These are phyloP conservation scores for Drosophila nigritarsus DNA, from an alignment of 2,888 invertebrate genomes.

Conservation along the genomic window DNA sequence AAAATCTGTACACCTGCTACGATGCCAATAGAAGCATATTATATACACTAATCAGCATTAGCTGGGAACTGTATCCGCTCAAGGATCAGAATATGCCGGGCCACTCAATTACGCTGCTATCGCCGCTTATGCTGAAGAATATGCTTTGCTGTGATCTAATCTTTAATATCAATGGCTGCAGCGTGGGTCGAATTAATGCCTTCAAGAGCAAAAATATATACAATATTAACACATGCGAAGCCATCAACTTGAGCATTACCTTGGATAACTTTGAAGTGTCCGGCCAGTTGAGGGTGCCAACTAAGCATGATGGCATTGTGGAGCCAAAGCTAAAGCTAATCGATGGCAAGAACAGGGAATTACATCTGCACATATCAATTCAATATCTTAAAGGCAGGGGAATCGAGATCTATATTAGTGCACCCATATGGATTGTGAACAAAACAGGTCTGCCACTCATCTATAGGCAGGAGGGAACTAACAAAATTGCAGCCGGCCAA, in stretches of 20 bases:
- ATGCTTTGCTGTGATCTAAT: conserved; percentile 93
- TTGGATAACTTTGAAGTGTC: conserved; percentile 94
- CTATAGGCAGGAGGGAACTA: conserved; percentile 94
- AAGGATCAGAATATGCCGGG: conserved; percentile 89
- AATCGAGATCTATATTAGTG: conserved; percentile 90
- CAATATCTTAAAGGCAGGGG: conserved; percentile 87
- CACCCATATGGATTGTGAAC: conserved; percentile 98
- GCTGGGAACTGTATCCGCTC: conserved; percentile 91
- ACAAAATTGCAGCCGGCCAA: conserved; percentile 93
- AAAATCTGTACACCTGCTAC: conserved; percentile 78
- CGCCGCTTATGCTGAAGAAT: conserved; percentile 94
- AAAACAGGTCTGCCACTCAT: conserved; percentile 98
- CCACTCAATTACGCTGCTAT: conserved; percentile 93
- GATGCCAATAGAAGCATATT: conserved; percentile 77
- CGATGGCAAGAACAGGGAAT: conserved; percentile 90
- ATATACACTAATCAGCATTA: conserved; percentile 85
- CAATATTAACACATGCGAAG: conserved; percentile 86
- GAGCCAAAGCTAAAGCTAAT: conserved; percentile 90
- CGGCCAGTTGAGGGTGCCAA: conserved; percentile 87
- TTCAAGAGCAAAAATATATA: conserved; percentile 86
- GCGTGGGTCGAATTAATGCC: conserved; percentile 85
- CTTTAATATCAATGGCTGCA: conserved; percentile 86
- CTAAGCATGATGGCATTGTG: conserved; percentile 86
- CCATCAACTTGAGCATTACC: conserved; percentile 90
- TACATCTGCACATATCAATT: conserved; percentile 91